A percentile compares a stretch with the other conserved stretches of the same genome.
Conservation (phyloP, 2,888 invertebrate genomes). For the Sericinus montela region DNA sequence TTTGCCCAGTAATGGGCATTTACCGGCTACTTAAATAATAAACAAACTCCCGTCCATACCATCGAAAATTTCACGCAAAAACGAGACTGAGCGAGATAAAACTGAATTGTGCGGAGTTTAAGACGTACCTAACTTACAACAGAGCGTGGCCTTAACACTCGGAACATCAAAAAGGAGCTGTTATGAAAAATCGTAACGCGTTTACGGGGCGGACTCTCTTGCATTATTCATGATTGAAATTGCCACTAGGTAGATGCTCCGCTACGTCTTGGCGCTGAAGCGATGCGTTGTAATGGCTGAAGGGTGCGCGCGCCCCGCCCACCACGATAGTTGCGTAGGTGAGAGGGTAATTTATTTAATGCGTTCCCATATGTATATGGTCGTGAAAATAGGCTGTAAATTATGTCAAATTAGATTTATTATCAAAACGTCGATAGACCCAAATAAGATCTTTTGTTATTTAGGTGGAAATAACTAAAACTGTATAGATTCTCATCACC, state of each 20-base stretch:
- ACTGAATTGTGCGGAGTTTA: constrained; percentile 59
- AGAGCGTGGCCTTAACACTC: constrained; percentile 27
- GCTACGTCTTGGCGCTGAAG: constrained; percentile 8
- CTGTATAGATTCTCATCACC: too few relatives aligned
- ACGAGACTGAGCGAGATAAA: constrained; percentile 37
- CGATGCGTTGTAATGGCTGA: background rate
- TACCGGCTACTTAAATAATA: too few relatives aligned
- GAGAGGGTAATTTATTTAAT: constrained; percentile 8
- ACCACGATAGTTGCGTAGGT: constrained; percentile 8
- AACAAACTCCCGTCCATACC: background rate
- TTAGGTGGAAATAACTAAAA: too few relatives aligned
- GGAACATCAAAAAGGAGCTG: constrained; percentile 66
- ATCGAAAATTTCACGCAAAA: constrained; percentile 7
- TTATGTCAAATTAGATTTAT: too few relatives aligned
- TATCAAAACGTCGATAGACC: too few relatives aligned
- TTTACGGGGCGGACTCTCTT: constrained; percentile 69
- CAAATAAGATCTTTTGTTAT: too few relatives aligned
- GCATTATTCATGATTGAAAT: constrained; percentile 72
- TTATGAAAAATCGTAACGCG: constrained; percentile 78
- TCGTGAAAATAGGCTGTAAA: background rate
- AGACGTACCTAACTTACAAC: constrained; percentile 34
- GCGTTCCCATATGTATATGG: background rate
- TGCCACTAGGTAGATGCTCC: constrained; percentile 39
- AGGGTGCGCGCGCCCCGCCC: constrained; percentile 18
- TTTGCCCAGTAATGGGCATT: too few relatives aligned